These are phyloP conservation scores for Sterrhoptilus dennistouni DNA, from an alignment of 2,113 vertebrate genomes.

Conservation along the genomic window DNA sequence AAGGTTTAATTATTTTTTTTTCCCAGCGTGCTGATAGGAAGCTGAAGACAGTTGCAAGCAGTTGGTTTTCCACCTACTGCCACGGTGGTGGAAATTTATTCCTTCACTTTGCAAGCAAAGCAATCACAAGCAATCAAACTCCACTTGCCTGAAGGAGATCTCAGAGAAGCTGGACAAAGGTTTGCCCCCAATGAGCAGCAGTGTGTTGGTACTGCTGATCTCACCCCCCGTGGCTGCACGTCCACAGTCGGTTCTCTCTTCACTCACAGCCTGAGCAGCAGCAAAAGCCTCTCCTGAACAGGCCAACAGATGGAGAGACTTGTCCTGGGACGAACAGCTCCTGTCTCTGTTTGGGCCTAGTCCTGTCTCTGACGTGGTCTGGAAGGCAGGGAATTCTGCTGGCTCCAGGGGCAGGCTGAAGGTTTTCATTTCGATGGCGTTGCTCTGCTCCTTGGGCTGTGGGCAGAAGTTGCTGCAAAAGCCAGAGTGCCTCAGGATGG, in stretches of 20 bases:
- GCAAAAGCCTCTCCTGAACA: not conserved
- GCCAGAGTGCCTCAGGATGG: not conserved
- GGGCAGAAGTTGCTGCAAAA: not conserved
- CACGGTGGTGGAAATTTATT: not conserved
- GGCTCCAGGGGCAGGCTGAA: conserved; percentile 44
- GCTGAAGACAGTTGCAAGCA: not conserved
- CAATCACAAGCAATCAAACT: conserved; percentile 53
- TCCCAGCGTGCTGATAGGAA: not conserved
- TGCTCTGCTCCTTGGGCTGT: not conserved
- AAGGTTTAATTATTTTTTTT: not conserved
- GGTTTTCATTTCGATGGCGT: conserved; percentile 80
- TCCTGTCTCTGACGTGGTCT: not conserved
- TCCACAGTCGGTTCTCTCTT: not conserved
- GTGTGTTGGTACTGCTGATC: conserved; percentile 60
- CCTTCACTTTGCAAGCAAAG: not conserved
- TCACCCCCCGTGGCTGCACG: fast-evolving
- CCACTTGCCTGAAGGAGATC: conserved; percentile 81
- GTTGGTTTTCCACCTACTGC: not conserved
- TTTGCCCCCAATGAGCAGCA: conserved; percentile 82
- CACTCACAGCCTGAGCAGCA: not conserved
- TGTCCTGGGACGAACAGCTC: not conserved
- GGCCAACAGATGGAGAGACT: not conserved
- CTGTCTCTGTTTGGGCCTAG: not conserved
- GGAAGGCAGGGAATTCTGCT: not conserved
- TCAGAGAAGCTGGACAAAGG: conserved; percentile 61